phyloP scores from a whole-genome alignment of 2,797 vertebrate genomes.

The Oryzias dopingdopingensis region DNA sequence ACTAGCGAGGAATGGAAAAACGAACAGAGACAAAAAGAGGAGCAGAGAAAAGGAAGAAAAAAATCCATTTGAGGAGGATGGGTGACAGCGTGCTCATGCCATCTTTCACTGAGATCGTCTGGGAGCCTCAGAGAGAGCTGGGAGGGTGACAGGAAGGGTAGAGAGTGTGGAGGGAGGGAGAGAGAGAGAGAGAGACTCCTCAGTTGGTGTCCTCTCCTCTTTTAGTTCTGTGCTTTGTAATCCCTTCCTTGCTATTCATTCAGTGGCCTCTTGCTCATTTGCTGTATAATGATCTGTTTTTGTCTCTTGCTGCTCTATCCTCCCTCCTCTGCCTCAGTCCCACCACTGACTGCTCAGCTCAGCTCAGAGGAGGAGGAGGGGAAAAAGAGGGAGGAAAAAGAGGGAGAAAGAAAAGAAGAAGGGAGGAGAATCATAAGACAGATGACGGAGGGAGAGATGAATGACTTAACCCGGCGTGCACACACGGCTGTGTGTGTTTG shows the following conservation, averaged over 20 bases:
- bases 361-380: constrained; percentile 51
- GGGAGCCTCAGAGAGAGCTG: constrained; percentile 54
- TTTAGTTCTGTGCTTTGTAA: constrained; percentile 62
- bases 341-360: constrained; percentile 75
- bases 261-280: constrained; percentile 61
- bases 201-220: constrained; percentile 47
- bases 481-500: constrained; percentile 4
- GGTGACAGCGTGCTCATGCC: constrained; percentile 61
- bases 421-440: constrained; percentile 63
- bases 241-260: constrained; percentile 70
- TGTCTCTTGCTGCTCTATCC: constrained; percentile 59
- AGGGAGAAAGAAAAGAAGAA: constrained; percentile 12
- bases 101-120: constrained; percentile 50
- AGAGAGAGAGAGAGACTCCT: constrained; percentile 50
- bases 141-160: constrained; percentile 51
- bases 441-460: constrained; percentile 64
- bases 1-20: not conserved
- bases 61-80: constrained; percentile 47
- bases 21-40: constrained; percentile 15
- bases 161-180: constrained; percentile 33
- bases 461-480: constrained; percentile 48
- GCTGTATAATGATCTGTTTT: constrained; percentile 65
- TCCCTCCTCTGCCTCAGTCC: constrained; percentile 69
- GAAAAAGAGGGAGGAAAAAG: constrained; percentile 15
- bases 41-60: constrained; percentile 19